A percentile compares a stretch with the other conserved stretches of the same genome.
Conservation (phyloP, 2,888 invertebrate genomes). For the Lycophotia porphyrea region DNA sequence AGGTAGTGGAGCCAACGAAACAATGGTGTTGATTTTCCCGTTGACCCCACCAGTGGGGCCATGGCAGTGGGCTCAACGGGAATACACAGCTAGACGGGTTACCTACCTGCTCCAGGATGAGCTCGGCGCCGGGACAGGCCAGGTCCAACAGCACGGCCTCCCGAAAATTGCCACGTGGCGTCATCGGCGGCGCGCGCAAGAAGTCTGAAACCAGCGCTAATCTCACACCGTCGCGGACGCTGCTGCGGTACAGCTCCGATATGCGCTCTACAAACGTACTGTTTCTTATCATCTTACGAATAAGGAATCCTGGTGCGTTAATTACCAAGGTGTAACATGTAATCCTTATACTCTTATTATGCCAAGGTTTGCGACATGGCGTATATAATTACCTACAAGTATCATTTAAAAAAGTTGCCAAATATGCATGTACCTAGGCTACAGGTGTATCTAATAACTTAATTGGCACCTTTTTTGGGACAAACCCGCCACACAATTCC, state of each 20-base stretch:
- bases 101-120: conserved; percentile 71
- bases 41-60: no score
- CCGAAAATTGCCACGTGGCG: conserved; percentile 72
- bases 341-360: no score
- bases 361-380: no score
- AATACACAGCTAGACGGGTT: neutral
- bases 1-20: no score
- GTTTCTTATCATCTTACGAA: neutral
- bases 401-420: no score
- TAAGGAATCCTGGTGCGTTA: neutral
- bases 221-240: conserved; percentile 68
- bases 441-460: neutral
- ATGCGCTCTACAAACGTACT: conserved; percentile 61
- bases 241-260: conserved; percentile 62
- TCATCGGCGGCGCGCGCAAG: conserved; percentile 61
- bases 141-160: conserved; percentile 81
- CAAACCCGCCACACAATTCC: neutral
- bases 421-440: neutral
- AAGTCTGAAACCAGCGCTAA: conserved; percentile 60
- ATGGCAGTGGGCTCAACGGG: no score
- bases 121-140: conserved; percentile 69
- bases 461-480: neutral
- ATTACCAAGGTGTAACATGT: neutral
- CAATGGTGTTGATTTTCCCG: no score
- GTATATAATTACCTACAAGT: no score